Conservation (phyloP, 2,888 invertebrate species). For the Tridacna gigas region DNA sequence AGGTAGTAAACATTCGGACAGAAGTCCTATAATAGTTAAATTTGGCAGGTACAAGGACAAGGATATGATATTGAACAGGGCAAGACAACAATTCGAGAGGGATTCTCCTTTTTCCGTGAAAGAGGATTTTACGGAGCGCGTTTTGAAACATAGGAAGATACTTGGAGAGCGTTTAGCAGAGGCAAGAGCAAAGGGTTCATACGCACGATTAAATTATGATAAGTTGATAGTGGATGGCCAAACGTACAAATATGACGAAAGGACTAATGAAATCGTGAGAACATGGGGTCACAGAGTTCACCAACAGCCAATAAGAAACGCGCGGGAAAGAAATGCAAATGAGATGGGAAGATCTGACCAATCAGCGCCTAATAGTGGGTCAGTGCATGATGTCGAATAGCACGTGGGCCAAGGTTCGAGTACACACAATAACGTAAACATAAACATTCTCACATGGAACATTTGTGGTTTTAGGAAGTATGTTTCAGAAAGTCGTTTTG, state of each 20-base stretch:
- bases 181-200: neutral
- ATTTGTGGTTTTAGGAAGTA: neutral
- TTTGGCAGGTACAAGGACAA: constrained; percentile 7
- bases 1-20: constrained; percentile 4
- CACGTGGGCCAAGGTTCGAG: neutral
- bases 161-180: neutral
- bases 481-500: neutral
- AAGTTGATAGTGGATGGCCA: constrained; percentile 24
- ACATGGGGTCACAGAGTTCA: neutral
- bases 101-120: neutral
- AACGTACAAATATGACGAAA: constrained; percentile 29
- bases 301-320: neutral
- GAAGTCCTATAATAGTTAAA: constrained; percentile 12
- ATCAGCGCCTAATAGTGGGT: neutral
- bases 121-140: constrained; percentile 9
- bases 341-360: neutral
- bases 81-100: neutral
- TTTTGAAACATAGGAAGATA: neutral
- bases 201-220: constrained; percentile 29
- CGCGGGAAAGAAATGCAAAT: neutral
- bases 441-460: neutral
- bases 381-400: neutral
- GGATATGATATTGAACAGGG: neutral
- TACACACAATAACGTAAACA: no score
- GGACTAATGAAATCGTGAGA: constrained; percentile 8